Percentiles rank a stretch among this genome's conserved stretches.
Evolutionary conservation across 2,113 vertebrate species (phyloP).

Genomic region (Tragelaphus imberbis): DNA sequence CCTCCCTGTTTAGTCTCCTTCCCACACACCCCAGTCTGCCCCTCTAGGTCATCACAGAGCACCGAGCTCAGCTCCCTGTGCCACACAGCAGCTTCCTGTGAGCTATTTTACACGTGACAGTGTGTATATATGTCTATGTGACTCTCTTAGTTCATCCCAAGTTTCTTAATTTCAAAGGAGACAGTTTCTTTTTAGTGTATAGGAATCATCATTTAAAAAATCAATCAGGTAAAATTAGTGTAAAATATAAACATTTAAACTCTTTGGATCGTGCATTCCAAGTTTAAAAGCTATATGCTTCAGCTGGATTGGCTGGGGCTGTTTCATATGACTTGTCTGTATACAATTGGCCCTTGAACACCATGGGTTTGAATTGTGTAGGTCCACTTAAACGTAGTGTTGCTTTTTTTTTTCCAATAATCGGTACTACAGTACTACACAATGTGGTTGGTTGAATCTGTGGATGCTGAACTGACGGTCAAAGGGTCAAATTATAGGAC

Average conservation of each 20-base stretch:
- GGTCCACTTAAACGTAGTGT: neutral
- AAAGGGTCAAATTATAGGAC: neutral
- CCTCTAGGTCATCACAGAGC: neutral
- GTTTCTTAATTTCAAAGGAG: neutral
- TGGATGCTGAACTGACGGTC: neutral
- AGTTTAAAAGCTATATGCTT: slow-evolving; percentile 32
- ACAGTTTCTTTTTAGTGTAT: neutral
- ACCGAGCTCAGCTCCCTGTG: accelerated
- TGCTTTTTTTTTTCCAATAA: neutral
- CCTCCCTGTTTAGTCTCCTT: neutral
- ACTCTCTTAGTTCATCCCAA: neutral
- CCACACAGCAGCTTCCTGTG: neutral
- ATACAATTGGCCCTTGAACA: neutral
- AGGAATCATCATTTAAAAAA: neutral
- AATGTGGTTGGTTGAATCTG: neutral
- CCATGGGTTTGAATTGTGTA: neutral
- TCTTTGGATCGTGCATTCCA: neutral
- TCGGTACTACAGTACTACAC: neutral
- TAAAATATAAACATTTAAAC: slow-evolving; percentile 41
- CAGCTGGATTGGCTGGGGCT: slow-evolving; percentile 39
- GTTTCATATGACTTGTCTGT: slow-evolving; percentile 57
- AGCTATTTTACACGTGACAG: neutral
- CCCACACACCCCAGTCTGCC: neutral
- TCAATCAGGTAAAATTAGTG: slow-evolving; percentile 26
- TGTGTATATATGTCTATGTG: neutral